Evolutionary conservation across 2,888 invertebrate species (phyloP).

Genomic region (Caenorhabditis zanzibari): DNA sequence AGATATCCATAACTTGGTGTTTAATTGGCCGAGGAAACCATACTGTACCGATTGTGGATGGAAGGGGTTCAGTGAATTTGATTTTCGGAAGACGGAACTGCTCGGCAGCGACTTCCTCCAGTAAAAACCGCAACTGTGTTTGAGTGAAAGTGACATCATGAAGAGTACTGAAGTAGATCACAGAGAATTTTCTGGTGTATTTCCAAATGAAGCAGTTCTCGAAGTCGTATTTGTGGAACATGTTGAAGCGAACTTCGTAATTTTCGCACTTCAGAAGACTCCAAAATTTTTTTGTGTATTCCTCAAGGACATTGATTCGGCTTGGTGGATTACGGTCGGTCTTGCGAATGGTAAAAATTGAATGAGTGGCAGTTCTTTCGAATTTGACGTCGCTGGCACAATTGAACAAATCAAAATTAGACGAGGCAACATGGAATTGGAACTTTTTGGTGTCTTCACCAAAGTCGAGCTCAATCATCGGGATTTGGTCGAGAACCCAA

Average conservation of each 20-base stretch:
- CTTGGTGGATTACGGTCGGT: constrained; percentile 8
- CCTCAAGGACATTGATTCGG: neutral
- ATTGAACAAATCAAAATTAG: constrained; percentile 8
- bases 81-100: constrained; percentile 2
- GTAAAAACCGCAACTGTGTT: neutral
- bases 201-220: constrained; percentile 20
- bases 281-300: constrained; percentile 16
- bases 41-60: too few species aligned
- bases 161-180: neutral
- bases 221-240: constrained; percentile 6
- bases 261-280: neutral
- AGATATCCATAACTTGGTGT: neutral
- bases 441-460: neutral
- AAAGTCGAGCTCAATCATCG: constrained; percentile 5
- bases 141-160: constrained; percentile 5
- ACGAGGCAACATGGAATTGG: neutral
- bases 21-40: neutral
- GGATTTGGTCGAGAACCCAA: constrained; percentile 4
- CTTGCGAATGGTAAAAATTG: constrained; percentile 1
- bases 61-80: neutral
- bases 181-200: neutral
- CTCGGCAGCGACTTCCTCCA: neutral
- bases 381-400: neutral
- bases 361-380: neutral
- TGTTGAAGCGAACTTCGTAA: constrained; percentile 4